Percentiles rank a stretch among this genome's conserved stretches.
These are phyloP conservation scores for Platysteira castanea DNA, from an alignment of 2,113 vertebrate genomes.

Conservation along the genomic window DNA sequence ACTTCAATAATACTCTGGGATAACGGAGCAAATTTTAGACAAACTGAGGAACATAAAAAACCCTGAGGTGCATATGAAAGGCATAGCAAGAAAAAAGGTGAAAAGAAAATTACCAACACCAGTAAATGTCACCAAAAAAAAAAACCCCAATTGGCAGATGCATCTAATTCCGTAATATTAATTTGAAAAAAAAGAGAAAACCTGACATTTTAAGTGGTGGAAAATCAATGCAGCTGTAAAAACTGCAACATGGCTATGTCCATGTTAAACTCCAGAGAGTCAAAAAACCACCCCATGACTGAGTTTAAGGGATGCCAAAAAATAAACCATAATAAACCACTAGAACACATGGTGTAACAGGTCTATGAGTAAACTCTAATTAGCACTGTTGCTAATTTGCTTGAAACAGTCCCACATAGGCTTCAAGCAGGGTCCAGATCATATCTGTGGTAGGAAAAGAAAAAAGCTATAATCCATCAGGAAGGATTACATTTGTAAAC, in stretches of 20 bases:
- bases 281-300: conserved; percentile 28
- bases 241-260: conserved; percentile 32
- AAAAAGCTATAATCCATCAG: conserved; percentile 77
- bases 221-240: neutral
- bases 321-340: conserved; percentile 68
- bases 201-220: neutral
- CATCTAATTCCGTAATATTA: neutral
- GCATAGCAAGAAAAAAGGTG: neutral
- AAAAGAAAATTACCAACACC: neutral
- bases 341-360: conserved; percentile 63
- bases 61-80: neutral
- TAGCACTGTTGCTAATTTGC: conserved; percentile 80
- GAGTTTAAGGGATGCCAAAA: conserved; percentile 70
- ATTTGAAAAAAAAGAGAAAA: neutral
- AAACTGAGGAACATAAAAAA: neutral
- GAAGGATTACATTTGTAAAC: conserved; percentile 74
- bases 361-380: conserved; percentile 79
- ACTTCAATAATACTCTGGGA: neutral
- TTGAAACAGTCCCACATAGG: conserved; percentile 71
- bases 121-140: neutral
- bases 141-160: neutral
- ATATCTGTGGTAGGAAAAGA: conserved; percentile 72
- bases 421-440: conserved; percentile 77
- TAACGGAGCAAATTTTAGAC: neutral
- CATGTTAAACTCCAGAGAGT: conserved; percentile 50